Base-by-base conservation (phyloP, 2,888 invertebrate species). In the Protonemura montana region DNA sequence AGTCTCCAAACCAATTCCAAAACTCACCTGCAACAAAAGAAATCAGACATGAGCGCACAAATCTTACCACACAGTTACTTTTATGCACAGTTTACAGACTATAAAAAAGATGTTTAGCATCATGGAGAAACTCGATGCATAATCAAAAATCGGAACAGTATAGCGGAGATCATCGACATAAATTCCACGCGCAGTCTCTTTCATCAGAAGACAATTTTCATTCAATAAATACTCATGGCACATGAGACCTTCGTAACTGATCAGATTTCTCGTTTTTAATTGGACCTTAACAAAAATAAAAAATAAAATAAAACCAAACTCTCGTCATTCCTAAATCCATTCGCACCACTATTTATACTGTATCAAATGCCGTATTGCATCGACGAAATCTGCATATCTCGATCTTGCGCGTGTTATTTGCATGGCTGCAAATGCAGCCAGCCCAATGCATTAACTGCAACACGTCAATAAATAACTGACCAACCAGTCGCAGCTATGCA, bases 1-100 rank as follows among this genome's bases (percentile, higher is more conserved):
- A 35, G 59, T 13, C 59, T 10, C 59, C 59, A 21, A 16, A 59
- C 21, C 59, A 21, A 21, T 59, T 13, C 59, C 59, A 59, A 41
- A 59, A 59, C 59, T 59, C 59, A 59, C 59, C 59, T 59, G 59
- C 59, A 59, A 59, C 59, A 3, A 59, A 59, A 59, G 59, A 59
- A 59, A 59, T 59, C 59, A 59, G 59, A 16, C 13, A 59, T 59
- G 3, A 59, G 59, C 21, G 21, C 59, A 59, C 59, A 59, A 59
- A 59, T 59, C 59, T 21, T 59, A 21, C 21, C 13, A n/a, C 1
- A 10, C 59, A 21, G 13, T 7, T 10, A 59, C 59, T 59, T 59
- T 59, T 7, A 59, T 59, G 16, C 59, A 10, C 16, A 10, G 7
- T 59, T 59, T 59, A 59, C 13, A 1, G 59, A 21, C 59, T 7